Evolutionary conservation across 2,797 vertebrate genomes (phyloP).

Genomic region (Argya squamiceps): DNA sequence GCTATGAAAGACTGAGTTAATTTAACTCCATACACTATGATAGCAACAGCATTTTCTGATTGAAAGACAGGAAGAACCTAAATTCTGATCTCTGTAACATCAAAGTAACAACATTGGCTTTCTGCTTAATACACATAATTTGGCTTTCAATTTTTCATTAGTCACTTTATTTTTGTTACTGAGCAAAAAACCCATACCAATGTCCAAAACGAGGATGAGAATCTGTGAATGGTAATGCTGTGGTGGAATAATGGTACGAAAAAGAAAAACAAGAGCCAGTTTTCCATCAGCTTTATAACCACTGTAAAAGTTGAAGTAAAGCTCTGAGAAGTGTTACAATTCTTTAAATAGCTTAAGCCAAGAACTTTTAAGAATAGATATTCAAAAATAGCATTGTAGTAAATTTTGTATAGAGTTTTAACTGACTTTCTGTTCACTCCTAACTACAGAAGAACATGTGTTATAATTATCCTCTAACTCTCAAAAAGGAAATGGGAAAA

Average conservation of each 20-base stretch:
- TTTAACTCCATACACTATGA: not conserved
- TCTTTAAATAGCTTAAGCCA: conserved; percentile 57
- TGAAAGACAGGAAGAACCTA: not conserved
- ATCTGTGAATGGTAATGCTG: not conserved
- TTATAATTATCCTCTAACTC: not conserved
- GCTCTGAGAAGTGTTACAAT: conserved; percentile 32
- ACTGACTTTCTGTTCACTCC: not conserved
- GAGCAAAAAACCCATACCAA: conserved; percentile 16
- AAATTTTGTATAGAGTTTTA: conserved; percentile 20
- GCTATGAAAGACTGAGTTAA: not conserved
- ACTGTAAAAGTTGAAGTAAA: conserved; percentile 39
- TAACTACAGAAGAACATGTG: not conserved
- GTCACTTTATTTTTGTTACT: not conserved
- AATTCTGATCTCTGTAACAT: not conserved
- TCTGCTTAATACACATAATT: not conserved
- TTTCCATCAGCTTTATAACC: conserved; percentile 49
- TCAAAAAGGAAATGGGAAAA: conserved; percentile 18
- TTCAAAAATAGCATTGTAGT: conserved; percentile 59
- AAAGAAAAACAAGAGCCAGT: not conserved
- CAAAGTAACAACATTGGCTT: not conserved
- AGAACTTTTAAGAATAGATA: conserved; percentile 51
- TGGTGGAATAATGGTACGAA: not conserved
- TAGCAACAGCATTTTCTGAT: not conserved
- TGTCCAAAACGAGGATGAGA: not conserved
- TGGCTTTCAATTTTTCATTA: not conserved